Percentiles rank a stretch among this genome's conserved stretches.
These are phyloP conservation scores for Lissocephala sabroskyi DNA, from an alignment of 2,888 invertebrate species.

Conservation along the genomic window DNA sequence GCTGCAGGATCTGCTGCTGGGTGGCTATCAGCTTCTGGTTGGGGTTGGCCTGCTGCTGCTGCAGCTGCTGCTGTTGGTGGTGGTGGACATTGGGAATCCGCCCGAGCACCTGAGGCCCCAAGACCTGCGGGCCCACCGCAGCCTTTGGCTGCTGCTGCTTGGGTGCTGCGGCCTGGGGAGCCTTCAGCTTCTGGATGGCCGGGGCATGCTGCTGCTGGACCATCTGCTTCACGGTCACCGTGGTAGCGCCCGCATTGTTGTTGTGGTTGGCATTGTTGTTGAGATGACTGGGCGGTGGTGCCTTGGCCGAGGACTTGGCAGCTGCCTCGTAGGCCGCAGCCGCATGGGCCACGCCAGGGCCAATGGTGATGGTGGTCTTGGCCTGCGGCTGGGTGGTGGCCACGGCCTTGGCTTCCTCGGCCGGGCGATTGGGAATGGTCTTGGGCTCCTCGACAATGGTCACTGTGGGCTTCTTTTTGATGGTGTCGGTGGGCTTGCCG, in stretches of 20 bases:
- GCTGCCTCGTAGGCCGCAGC: constrained; percentile 56
- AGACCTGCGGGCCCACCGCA: constrained; percentile 24
- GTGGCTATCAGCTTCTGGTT: constrained; percentile 66
- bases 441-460: constrained; percentile 67
- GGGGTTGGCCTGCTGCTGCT: constrained; percentile 59
- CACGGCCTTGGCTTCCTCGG: constrained; percentile 25
- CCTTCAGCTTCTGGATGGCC: constrained; percentile 60
- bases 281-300: constrained; percentile 5
- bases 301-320: constrained; percentile 16
- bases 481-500: constrained; percentile 73
- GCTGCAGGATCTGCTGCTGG: constrained; percentile 63
- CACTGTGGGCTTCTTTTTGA: constrained; percentile 69
- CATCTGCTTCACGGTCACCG: constrained; percentile 65
- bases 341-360: constrained; percentile 26
- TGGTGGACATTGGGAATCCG: constrained; percentile 56
- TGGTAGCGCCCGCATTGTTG: constrained; percentile 38
- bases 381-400: constrained; percentile 31
- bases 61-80: constrained; percentile 54
- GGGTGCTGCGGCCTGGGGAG: too few relatives aligned
- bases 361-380: constrained; percentile 56
- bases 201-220: constrained; percentile 68
- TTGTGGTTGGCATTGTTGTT: constrained; percentile 9
- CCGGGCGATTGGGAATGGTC: constrained; percentile 49
- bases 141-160: constrained; percentile 69
- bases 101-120: constrained; percentile 52